Percentiles rank a stretch among this genome's conserved stretches.
Conservation (phyloP, 2,888 invertebrate species). For the Nomada fucata region DNA sequence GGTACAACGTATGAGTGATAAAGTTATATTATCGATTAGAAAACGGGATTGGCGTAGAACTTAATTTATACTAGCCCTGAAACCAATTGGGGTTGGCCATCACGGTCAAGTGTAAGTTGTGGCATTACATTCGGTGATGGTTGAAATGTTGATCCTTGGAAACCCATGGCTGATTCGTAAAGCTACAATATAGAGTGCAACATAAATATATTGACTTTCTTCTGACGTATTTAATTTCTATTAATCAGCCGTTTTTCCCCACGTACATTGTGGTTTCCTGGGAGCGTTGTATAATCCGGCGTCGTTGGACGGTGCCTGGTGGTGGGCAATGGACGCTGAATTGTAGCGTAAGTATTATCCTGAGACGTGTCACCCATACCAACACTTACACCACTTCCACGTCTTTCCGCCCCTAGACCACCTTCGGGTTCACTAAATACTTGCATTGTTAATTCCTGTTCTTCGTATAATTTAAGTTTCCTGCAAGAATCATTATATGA, state of each 20-base stretch:
- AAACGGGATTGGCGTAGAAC: slow-evolving; percentile 57
- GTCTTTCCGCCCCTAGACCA: slow-evolving; percentile 85
- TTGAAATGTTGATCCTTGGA: slow-evolving; percentile 86
- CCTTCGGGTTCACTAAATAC: slow-evolving; percentile 92
- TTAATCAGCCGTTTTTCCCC: background rate
- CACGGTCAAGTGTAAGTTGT: slow-evolving; percentile 85
- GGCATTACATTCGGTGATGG: slow-evolving; percentile 81
- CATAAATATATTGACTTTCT: background rate
- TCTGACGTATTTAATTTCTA: background rate
- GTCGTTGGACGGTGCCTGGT: slow-evolving; percentile 83
- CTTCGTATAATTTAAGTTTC: slow-evolving; percentile 94
- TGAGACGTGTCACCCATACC: slow-evolving; percentile 82
- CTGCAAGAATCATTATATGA: slow-evolving; percentile 80
- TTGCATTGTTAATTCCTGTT: slow-evolving; percentile 97
- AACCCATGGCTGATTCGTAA: slow-evolving; percentile 88
- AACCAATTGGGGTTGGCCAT: slow-evolving; percentile 87
- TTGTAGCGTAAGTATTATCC: slow-evolving; percentile 93
- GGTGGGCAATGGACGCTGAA: slow-evolving; percentile 87
- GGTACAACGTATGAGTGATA: slow-evolving; percentile 74
- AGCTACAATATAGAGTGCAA: slow-evolving; percentile 82
- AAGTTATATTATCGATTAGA: slow-evolving; percentile 72
- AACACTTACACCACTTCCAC: slow-evolving; percentile 85
- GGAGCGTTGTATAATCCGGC: slow-evolving; percentile 84
- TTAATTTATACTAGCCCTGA: slow-evolving; percentile 86
- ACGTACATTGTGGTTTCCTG: slow-evolving; percentile 85